Conservation (phyloP, 2,797 vertebrate species). For the Hafferia zeledoni region DNA sequence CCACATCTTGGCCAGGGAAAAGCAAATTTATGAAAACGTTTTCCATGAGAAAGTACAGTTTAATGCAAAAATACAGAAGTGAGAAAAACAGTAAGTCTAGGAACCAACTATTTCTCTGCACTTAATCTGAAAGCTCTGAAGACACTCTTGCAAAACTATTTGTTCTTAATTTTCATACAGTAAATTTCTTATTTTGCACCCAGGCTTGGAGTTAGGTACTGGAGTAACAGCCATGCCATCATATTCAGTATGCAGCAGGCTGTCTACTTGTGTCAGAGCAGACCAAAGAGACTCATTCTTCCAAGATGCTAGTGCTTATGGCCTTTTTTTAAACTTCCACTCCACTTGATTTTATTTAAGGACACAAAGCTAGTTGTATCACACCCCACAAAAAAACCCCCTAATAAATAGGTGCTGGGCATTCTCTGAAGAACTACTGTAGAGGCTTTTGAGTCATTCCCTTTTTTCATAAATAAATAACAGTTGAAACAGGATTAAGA, state of each 20-base stretch:
- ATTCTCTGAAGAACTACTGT: not conserved
- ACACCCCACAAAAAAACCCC: not conserved
- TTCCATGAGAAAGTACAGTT: not conserved
- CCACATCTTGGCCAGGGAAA: not conserved
- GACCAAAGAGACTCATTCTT: not conserved
- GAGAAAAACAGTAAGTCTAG: not conserved
- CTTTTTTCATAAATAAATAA: not conserved
- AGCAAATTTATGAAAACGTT: fast-evolving
- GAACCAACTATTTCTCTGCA: not conserved
- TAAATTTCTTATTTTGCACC: not conserved
- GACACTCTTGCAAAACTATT: not conserved
- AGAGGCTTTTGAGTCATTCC: not conserved
- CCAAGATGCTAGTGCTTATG: not conserved
- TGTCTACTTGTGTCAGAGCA: not conserved
- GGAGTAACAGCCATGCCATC: not conserved
- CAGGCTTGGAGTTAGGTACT: not conserved
- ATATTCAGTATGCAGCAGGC: not conserved
- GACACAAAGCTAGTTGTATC: not conserved
- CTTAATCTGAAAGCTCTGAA: not conserved
- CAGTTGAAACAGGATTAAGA: not conserved
- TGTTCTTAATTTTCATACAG: not conserved
- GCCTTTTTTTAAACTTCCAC: not conserved
- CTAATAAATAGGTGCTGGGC: not conserved
- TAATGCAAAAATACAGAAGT: not conserved
- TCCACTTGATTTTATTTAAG: not conserved